phyloP scores from a whole-genome alignment of 2,888 invertebrate genomes.

The Chaetogeoica ovagalla region DNA sequence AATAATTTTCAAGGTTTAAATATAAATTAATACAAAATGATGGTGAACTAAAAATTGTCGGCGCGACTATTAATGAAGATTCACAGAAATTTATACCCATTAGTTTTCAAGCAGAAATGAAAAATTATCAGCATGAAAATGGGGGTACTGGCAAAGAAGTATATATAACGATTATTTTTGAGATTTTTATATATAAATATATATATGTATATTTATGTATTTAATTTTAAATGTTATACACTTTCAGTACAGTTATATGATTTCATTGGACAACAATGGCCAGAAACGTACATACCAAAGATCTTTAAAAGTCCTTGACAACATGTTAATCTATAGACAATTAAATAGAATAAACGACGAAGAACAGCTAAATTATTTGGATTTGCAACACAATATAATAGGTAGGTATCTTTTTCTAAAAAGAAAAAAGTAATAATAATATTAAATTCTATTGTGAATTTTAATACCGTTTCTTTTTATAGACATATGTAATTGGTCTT shows the following conservation, averaged over 20 bases:
- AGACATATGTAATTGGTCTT: constrained; percentile 23
- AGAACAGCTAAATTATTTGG: neutral
- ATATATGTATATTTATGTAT: no score
- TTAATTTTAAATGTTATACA: neutral
- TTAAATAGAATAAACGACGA: constrained; percentile 21
- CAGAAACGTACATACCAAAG: neutral
- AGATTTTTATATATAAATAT: no score
- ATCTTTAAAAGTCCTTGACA: neutral
- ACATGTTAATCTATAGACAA: neutral
- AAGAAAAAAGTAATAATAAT: neutral
- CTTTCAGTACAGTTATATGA: neutral
- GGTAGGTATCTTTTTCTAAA: constrained; percentile 9
- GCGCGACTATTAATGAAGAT: constrained; percentile 5
- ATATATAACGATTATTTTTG: neutral
- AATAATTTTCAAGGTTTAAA: constrained; percentile 24
- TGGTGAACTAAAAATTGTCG: neutral
- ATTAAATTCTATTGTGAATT: neutral
- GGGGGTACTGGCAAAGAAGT: constrained; percentile 24
- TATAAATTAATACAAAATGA: neutral
- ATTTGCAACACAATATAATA: constrained; percentile 10
- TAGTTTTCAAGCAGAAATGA: neutral
- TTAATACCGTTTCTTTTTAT: neutral
- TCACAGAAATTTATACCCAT: constrained; percentile 11
- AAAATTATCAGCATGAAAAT: neutral
- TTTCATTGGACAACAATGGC: constrained; percentile 2